Percentiles rank a stretch among this genome's conserved stretches.
These are phyloP conservation scores for Solenopsis fugax DNA, from an alignment of 1,140 invertebrate genomes.

Conservation along the genomic window DNA sequence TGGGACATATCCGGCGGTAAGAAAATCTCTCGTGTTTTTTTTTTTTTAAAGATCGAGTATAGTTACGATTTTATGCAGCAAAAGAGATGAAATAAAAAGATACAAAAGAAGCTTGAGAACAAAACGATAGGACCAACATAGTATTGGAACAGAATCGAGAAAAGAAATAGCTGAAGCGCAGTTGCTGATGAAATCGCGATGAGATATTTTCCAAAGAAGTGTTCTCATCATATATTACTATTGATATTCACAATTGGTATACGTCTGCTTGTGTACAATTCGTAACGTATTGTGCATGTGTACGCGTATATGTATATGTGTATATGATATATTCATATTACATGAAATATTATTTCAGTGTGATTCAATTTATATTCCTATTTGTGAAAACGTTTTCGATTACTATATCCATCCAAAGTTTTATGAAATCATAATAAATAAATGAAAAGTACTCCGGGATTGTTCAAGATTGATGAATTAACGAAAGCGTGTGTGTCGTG, in stretches of 20 bases:
- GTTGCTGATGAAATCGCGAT: constrained; percentile 62
- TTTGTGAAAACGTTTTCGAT: not conserved
- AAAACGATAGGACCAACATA: constrained; percentile 58
- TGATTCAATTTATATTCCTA: not conserved
- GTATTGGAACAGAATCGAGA: constrained; percentile 52
- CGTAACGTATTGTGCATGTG: constrained; percentile 9
- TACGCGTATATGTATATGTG: not conserved
- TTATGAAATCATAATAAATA: not conserved
- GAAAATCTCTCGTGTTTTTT: not conserved
- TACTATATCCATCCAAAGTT: not conserved
- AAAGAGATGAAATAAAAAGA: constrained; percentile 69
- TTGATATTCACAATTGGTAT: constrained; percentile 33
- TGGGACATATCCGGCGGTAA: not conserved
- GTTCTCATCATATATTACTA: constrained; percentile 58
- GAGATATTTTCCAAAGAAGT: constrained; percentile 57
- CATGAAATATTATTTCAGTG: not conserved
- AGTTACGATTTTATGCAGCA: constrained; percentile 66
- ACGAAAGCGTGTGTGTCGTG: not conserved
- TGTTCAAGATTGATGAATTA: constrained; percentile 1
- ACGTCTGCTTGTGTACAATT: constrained; percentile 31
- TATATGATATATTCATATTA: not conserved
- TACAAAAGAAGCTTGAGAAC: constrained; percentile 75
- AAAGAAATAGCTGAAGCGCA: constrained; percentile 68
- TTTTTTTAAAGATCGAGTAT: constrained; percentile 35
- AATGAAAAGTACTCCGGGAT: not conserved